Conservation (phyloP, 2,113 vertebrate species). For the Oncorhynchus mykiss region DNA sequence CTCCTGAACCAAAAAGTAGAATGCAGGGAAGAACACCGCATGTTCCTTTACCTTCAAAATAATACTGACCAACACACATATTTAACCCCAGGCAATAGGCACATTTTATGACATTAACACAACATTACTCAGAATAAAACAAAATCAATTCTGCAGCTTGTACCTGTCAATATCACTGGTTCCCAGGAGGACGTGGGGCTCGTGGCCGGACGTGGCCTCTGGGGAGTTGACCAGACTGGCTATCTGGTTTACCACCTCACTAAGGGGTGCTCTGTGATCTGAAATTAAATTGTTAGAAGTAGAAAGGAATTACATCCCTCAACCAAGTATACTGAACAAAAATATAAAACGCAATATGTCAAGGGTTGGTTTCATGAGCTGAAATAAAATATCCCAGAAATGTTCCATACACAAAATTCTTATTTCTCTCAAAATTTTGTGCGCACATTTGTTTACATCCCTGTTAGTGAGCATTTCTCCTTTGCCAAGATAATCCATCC, state of each 20-base stretch:
- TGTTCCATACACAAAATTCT: too few relatives aligned
- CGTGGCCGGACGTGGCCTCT: conserved; percentile 53
- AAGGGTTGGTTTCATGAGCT: too few relatives aligned
- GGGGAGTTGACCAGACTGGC: conserved; percentile 72
- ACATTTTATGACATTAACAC: neutral
- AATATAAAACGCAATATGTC: too few relatives aligned
- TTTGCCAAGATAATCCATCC: too few relatives aligned
- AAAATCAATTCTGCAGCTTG: neutral
- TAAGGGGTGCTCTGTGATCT: conserved; percentile 79
- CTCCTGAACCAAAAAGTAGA: conserved; percentile 79
- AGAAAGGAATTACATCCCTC: too few relatives aligned
- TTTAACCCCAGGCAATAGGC: neutral
- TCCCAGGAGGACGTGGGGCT: conserved; percentile 75
- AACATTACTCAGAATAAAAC: neutral
- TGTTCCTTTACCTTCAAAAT: conserved; percentile 85
- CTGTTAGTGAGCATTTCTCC: too few relatives aligned
- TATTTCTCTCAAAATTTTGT: too few relatives aligned
- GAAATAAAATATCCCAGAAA: too few relatives aligned
- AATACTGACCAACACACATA: conserved; percentile 69
- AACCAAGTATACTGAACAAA: too few relatives aligned
- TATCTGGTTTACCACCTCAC: conserved; percentile 79
- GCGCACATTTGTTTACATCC: too few relatives aligned
- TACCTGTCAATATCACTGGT: conserved; percentile 85
- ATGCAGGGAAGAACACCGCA: conserved; percentile 85
- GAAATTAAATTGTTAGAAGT: conserved; percentile 1